phyloP scores from a whole-genome alignment of 2,888 invertebrate species.

The Tricholauxania praeusta region DNA sequence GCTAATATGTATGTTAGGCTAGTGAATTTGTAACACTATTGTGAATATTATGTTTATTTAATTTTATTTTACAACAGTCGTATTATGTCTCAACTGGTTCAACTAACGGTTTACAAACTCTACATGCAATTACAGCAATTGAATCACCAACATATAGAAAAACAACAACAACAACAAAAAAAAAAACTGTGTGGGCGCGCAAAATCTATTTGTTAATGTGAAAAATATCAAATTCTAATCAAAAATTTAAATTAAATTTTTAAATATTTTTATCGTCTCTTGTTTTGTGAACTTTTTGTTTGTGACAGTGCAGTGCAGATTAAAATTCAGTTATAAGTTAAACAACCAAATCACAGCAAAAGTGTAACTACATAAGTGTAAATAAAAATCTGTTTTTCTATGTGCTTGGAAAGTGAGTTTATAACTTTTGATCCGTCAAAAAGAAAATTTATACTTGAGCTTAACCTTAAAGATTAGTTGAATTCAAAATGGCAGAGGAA shows the following conservation, averaged over 20 bases:
- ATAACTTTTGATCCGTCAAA: not conserved
- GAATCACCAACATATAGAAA: constrained; percentile 29
- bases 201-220: constrained; percentile 43
- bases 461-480: not conserved
- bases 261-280: not conserved
- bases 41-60: too few relatives aligned
- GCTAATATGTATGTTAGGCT: too few relatives aligned
- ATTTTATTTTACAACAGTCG: constrained; percentile 5
- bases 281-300: too few relatives aligned
- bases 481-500: constrained; percentile 33
- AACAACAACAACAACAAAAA: constrained; percentile 14
- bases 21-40: too few relatives aligned
- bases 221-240: constrained; percentile 9
- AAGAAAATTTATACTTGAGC: not conserved
- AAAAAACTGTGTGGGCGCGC: not conserved
- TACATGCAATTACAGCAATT: constrained; percentile 6
- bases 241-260: constrained; percentile 12
- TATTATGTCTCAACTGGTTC: constrained; percentile 53
- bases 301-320: too few relatives aligned
- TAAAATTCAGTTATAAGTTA: too few relatives aligned
- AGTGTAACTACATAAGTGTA: not conserved
- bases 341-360: too few relatives aligned
- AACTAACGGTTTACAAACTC: constrained; percentile 23
- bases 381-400: not conserved
- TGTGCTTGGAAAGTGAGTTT: not conserved